Evolutionary conservation across 2,888 invertebrate species (phyloP).

Genomic region (Pristionchus mayeri): DNA sequence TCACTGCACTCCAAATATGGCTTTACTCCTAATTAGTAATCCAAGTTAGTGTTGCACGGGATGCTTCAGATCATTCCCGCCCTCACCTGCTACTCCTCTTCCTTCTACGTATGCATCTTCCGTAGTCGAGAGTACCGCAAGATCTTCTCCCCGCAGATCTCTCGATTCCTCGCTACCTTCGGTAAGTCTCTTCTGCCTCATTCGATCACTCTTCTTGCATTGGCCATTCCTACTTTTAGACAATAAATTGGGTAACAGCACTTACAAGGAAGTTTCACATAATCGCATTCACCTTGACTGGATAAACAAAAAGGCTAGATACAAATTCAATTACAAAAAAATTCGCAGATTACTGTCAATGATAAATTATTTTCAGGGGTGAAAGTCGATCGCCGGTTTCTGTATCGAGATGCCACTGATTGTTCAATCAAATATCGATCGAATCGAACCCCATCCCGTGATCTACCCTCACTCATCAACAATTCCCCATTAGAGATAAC

Average conservation of each 20-base stretch:
- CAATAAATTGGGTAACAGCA: too few relatives aligned
- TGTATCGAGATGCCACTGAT: neutral
- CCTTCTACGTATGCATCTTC: slow-evolving; percentile 39
- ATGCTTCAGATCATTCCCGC: slow-evolving; percentile 21
- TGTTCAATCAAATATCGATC: neutral
- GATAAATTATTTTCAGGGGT: neutral
- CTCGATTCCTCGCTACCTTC: neutral
- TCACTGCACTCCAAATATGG: too few relatives aligned
- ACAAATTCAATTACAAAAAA: too few relatives aligned
- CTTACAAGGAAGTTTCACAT: too few relatives aligned
- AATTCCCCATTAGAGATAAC: neutral
- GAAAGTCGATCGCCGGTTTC: neutral
- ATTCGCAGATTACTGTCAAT: neutral
- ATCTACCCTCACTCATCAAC: too few relatives aligned
- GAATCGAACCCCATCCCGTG: neutral
- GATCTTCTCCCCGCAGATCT: slow-evolving; percentile 17
- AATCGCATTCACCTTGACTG: too few relatives aligned
- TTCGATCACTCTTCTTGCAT: neutral
- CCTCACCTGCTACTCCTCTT: slow-evolving; percentile 35
- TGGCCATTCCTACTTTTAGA: neutral
- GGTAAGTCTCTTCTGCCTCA: neutral
- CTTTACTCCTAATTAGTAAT: neutral
- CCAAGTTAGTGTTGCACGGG: too few relatives aligned
- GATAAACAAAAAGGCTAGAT: too few relatives aligned
- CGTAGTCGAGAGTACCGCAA: slow-evolving; percentile 16